A percentile compares a stretch with the other conserved stretches of the same genome.
These are phyloP conservation scores for Drosophila phalerata DNA, from an alignment of 2,888 invertebrate species.

Conservation along the genomic window DNA sequence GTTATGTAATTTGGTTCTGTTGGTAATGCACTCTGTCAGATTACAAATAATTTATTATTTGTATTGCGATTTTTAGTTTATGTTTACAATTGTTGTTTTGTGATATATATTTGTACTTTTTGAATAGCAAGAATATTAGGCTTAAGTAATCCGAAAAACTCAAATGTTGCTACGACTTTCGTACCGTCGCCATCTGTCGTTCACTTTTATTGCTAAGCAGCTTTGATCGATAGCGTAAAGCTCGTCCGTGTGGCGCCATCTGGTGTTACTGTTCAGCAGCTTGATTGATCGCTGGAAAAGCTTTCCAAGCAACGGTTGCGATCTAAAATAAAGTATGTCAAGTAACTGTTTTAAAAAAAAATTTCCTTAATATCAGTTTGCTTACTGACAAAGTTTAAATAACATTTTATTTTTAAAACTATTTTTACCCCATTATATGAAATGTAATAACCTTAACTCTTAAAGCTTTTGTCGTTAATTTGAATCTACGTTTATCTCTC, in stretches of 20 bases:
- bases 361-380: neutral
- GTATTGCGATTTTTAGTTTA: constrained; percentile 34
- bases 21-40: constrained; percentile 15
- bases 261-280: neutral
- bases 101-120: constrained; percentile 28
- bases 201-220: constrained; percentile 14
- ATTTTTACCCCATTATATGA: no score
- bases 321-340: neutral
- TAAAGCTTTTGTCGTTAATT: no score
- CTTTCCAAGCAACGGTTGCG: neutral
- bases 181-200: constrained; percentile 8
- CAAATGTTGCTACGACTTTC: constrained; percentile 37
- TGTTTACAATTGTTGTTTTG: constrained; percentile 42
- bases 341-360: neutral
- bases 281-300: neutral
- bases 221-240: constrained; percentile 24
- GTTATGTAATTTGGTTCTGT: constrained; percentile 41
- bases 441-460: no score
- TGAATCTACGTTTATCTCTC: neutral
- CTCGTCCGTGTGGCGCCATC: constrained; percentile 1
- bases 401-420: no score
- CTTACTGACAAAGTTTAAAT: no score
- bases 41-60: constrained; percentile 46
- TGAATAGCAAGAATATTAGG: constrained; percentile 21
- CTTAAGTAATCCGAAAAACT: constrained; percentile 45